phyloP scores from a whole-genome alignment of 2,888 invertebrate species.

The Sceliomorpha sp. region DNA sequence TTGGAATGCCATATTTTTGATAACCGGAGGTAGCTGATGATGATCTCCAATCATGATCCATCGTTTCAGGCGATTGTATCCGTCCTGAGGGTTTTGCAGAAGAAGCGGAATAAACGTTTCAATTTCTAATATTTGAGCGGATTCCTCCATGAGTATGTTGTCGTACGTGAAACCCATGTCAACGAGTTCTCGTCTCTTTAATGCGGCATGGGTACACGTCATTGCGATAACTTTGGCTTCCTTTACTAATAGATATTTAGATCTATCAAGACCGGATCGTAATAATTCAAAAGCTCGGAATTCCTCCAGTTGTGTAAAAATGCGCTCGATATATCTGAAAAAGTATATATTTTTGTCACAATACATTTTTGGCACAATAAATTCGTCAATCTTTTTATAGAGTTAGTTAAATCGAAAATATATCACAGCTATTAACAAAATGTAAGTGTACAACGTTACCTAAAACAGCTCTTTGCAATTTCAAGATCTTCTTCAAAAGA shows the following conservation, averaged over 20 bases:
- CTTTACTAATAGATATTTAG: conserved; percentile 97
- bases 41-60: conserved; percentile 99
- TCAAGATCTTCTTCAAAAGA: conserved; percentile 91
- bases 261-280: conserved; percentile 96
- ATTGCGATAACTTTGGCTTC: conserved; percentile 99
- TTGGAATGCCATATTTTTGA: conserved; percentile 99
- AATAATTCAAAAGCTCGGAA: conserved; percentile 98
- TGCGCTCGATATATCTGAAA: conserved; percentile 92
- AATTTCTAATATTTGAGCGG: conserved; percentile 99
- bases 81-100: conserved; percentile 99
- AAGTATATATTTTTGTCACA: conserved; percentile 2
- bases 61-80: conserved; percentile 95
- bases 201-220: conserved; percentile 99
- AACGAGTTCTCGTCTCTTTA: conserved; percentile 97
- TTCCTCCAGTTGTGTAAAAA: conserved; percentile 98
- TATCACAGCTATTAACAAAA: too few relatives aligned
- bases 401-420: too few relatives aligned
- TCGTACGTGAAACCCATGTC: conserved; percentile 98
- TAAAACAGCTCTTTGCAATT: conserved; percentile 95
- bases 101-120: conserved; percentile 99
- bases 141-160: conserved; percentile 99
- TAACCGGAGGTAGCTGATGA: conserved; percentile 99
- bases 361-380: conserved; percentile 3
- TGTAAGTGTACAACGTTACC: too few relatives aligned
- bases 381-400: not conserved